Evolutionary conservation across 2,113 vertebrate species (phyloP), one percentile per base, ranked within the genome.

Genomic region (Puma concolor): DNA sequence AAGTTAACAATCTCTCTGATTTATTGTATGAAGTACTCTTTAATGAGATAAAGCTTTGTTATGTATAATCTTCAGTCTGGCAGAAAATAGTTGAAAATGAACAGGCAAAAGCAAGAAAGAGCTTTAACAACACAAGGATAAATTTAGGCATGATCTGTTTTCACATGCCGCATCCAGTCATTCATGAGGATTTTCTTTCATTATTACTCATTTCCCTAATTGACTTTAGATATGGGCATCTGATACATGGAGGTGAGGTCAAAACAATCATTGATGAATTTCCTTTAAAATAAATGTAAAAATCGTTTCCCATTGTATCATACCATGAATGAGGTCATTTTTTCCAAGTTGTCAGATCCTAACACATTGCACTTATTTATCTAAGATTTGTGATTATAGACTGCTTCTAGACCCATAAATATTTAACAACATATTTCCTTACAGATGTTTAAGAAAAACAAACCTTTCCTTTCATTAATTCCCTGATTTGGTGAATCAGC

Each of bases 351-450:
- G 85, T 19, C 50, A 97, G 64, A 71, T 54, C 67, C 63, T 79
- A 94, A 95, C n/a, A 82, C 25, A 60, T 69, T 94, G 64, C 25
- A 82, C 88, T 97, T 96, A 97, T 95, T 97, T 98, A 85, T 96
- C 94, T 97, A 84, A 80, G 50, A 69, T 85, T 87, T 95, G 14
- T 93, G 36, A 94, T 92, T 91, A 69, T 80, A 91, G 86, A 84
- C 81, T 82, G 7, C 76, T 84, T 77, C 41, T 95, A 95, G 96
- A 88, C 29, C 74, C 77, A 83, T 96, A 98, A 94, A 98, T 95
- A 94, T 98, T 96, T 98, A 90, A 95, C 63, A 94, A 84, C 19
- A 15, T 92, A 95, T 95, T 98, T 98, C 97, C 96, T 97, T 95
- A 91, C 95, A 95, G 77, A 96, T 97, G 69, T 93, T 97, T 63